phyloP scores from a whole-genome alignment of 2,888 invertebrate genomes.

The Cryptocheilus praepositus region DNA sequence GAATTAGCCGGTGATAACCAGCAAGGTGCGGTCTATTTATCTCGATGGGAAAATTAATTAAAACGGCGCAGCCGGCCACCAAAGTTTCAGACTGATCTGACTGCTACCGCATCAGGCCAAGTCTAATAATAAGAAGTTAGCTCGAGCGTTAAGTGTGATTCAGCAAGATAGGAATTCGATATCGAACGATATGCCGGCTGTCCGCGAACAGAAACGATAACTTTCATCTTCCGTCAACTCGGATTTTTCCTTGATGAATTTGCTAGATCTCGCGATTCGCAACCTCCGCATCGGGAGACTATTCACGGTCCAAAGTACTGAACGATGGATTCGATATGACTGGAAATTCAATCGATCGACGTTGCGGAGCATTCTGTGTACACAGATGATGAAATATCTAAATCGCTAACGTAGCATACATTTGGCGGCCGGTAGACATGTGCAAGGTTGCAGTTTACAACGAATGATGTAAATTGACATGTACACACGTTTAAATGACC shows the following conservation, averaged over 20 bases:
- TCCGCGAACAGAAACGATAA: constrained; percentile 32
- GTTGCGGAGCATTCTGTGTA: too few relatives aligned
- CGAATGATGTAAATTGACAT: too few relatives aligned
- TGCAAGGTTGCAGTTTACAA: too few relatives aligned
- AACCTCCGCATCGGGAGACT: neutral
- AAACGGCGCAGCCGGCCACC: constrained; percentile 55
- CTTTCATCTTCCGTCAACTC: constrained; percentile 8
- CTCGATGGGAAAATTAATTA: constrained; percentile 61
- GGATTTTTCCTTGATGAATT: neutral
- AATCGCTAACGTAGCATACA: too few relatives aligned
- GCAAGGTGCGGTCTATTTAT: constrained; percentile 14
- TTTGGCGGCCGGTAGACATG: too few relatives aligned
- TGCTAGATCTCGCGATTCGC: neutral
- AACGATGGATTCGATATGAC: too few relatives aligned
- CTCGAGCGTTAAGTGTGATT: constrained; percentile 62
- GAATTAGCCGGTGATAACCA: constrained; percentile 59
- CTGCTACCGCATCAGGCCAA: constrained; percentile 57
- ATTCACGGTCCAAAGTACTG: neutral
- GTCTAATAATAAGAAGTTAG: constrained; percentile 71
- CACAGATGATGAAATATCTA: too few relatives aligned
- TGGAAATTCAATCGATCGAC: too few relatives aligned
- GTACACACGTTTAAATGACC: too few relatives aligned
- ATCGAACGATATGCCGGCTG: constrained; percentile 44
- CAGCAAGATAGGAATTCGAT: constrained; percentile 49
- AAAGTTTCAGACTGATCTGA: constrained; percentile 47